Conservation (phyloP, 2,113 vertebrate species). For the Blennius ocellaris region DNA sequence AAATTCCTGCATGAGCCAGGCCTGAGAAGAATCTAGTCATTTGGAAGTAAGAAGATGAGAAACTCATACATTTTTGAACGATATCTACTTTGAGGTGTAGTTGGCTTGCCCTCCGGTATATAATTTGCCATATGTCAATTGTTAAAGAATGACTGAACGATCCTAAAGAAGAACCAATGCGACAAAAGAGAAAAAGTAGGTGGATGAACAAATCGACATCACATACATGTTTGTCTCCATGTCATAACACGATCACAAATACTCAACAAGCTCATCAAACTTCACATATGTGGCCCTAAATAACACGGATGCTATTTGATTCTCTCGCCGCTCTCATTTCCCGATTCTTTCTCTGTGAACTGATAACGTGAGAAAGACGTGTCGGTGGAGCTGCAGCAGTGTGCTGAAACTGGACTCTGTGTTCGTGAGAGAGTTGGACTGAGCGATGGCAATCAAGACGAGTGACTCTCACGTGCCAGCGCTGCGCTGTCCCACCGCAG, state of each 20-base stretch:
- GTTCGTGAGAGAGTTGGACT: conserved; percentile 9
- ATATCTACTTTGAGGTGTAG: conserved; percentile 29
- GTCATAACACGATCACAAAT: no score
- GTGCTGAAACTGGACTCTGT: background rate
- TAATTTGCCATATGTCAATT: no score
- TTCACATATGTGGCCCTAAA: background rate
- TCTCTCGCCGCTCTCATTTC: conserved; percentile 21
- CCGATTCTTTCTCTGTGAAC: conserved; percentile 2
- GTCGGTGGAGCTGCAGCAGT: conserved; percentile 16
- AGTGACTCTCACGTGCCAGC: conserved; percentile 15
- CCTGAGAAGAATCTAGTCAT: conserved; percentile 8
- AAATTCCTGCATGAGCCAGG: background rate
- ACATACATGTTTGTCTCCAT: no score
- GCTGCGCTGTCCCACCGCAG: conserved; percentile 1
- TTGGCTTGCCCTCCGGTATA: background rate
- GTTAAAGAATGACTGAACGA: no score
- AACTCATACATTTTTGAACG: conserved; percentile 35
- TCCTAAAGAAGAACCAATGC: no score
- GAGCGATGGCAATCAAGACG: conserved; percentile 17
- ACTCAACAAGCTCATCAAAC: no score
- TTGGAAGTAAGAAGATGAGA: conserved; percentile 22
- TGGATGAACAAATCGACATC: no score
- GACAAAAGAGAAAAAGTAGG: no score
- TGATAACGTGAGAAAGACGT: conserved; percentile 11
- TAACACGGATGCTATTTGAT: background rate